Conservation (phyloP, 2,113 vertebrate species). For the Bubo bubo region DNA sequence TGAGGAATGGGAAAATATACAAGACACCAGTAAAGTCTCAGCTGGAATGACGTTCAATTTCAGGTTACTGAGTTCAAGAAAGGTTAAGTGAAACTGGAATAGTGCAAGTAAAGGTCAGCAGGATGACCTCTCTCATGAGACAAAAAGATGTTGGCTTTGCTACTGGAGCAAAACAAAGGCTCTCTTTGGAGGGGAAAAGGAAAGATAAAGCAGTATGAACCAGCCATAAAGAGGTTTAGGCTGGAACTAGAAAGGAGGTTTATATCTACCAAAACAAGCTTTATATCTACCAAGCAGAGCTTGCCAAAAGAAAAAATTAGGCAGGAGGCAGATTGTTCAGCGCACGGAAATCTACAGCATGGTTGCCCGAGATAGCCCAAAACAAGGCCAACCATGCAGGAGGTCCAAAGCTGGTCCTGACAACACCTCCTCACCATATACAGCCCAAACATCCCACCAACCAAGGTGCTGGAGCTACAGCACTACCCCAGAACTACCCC, state of each 20-base stretch:
- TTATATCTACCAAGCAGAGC: background rate
- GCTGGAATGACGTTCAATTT: background rate
- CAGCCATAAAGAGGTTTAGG: background rate
- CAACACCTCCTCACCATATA: background rate
- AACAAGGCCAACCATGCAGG: background rate
- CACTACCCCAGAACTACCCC: background rate
- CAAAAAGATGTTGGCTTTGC: background rate
- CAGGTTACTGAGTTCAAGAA: conserved; percentile 18
- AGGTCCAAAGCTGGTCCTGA: background rate
- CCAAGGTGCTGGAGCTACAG: background rate
- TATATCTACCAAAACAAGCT: background rate
- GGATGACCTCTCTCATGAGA: conserved; percentile 5
- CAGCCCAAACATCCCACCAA: background rate
- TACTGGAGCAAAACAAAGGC: background rate
- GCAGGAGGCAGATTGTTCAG: background rate
- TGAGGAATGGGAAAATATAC: background rate
- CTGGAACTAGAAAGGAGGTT: background rate
- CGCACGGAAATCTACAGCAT: background rate
- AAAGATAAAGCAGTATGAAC: background rate
- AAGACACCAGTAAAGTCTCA: background rate
- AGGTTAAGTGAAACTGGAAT: conserved; percentile 6
- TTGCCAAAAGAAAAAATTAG: background rate
- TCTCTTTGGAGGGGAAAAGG: background rate
- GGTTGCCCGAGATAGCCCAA: background rate
- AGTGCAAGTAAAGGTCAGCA: background rate